Evolutionary conservation across 2,797 vertebrate genomes (phyloP).

Genomic region (Acrossocheilus fasciatus): DNA sequence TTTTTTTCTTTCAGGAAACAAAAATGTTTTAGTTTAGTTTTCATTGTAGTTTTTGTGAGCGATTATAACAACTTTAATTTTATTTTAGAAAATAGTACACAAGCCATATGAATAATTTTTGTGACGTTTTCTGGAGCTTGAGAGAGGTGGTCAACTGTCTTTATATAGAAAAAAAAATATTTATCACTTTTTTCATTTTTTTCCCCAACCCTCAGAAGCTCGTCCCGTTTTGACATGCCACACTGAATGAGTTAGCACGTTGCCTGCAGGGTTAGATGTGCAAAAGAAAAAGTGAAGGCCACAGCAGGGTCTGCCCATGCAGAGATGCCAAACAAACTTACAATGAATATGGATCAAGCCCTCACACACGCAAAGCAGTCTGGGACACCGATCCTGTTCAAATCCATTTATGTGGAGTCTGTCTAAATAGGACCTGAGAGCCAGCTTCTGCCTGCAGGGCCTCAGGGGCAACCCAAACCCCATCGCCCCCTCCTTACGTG

Average conservation of each 20-base stretch:
- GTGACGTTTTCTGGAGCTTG: not conserved
- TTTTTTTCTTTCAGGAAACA: not conserved
- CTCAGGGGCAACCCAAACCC: slow-evolving; percentile 37
- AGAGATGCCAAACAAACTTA: slow-evolving; percentile 42
- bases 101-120: not conserved
- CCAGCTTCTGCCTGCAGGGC: slow-evolving; percentile 51
- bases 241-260: slow-evolving; percentile 34
- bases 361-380: slow-evolving; percentile 28
- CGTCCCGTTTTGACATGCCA: slow-evolving; percentile 37
- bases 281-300: slow-evolving; percentile 15
- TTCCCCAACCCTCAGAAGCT: slow-evolving; percentile 25
- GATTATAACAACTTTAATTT: not conserved
- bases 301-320: slow-evolving; percentile 7
- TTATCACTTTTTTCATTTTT: not conserved
- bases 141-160: not conserved
- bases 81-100: not conserved
- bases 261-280: slow-evolving; percentile 15
- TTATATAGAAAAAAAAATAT: not conserved
- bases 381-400: slow-evolving; percentile 49
- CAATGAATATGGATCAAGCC: slow-evolving; percentile 64
- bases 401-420: slow-evolving; percentile 55
- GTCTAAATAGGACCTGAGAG: slow-evolving; percentile 59
- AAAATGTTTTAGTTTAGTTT: not conserved
- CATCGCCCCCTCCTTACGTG: slow-evolving; percentile 45
- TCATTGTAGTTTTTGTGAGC: not conserved